Base-by-base conservation (phyloP, 2,888 invertebrate genomes). In the Xanthorhoe spadicearia region DNA sequence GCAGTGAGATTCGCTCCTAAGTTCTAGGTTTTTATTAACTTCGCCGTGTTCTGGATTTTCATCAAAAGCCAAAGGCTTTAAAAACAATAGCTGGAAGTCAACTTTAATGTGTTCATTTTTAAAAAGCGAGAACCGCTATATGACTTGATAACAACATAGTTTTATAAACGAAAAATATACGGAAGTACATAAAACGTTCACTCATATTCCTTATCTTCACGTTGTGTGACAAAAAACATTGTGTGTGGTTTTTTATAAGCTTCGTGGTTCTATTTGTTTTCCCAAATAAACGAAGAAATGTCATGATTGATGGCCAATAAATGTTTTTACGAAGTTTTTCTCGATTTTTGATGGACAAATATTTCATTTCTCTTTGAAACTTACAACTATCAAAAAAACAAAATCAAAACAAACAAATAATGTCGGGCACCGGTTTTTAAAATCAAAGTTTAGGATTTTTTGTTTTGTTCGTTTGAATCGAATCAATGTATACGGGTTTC, bases 1-100 rank as follows among this genome's bases (percentile, higher is more conserved):
- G 38, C 38, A 43, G 38, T 43, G 13, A 0, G 38, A 43, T 5
- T 32, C 32, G 10, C 13, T 43, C 13, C 13, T 43, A 3, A 35
- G n/a, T 28, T 43, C 43, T 43, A 43, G 52, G 17, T 52, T 59
- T 60, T 60, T 46, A 59, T 59, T 59, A 59, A 59, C 59, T 59
- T 38, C 7, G 51, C 19, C 51, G 51, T 35, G 59, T 51, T 59
- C 38, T 23, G 15, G 43, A 43, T 19, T 51, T 60, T 60, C 60
- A 60, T 60, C 59, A 52, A 60, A 38, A 52, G 60, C 52, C 60
- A 51, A 59, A 46, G 52, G 43, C 43, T 60, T 38, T 51, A 38
- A 23, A 59, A 60, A 60, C 52, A 60, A 60, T 52, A 52, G 28
- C 43, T 35, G 38, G 35, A 52, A 51, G 52, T 28, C 60, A 17